Evolutionary conservation across 2,797 vertebrate species (phyloP).

Genomic region (Galago senegalensis): DNA sequence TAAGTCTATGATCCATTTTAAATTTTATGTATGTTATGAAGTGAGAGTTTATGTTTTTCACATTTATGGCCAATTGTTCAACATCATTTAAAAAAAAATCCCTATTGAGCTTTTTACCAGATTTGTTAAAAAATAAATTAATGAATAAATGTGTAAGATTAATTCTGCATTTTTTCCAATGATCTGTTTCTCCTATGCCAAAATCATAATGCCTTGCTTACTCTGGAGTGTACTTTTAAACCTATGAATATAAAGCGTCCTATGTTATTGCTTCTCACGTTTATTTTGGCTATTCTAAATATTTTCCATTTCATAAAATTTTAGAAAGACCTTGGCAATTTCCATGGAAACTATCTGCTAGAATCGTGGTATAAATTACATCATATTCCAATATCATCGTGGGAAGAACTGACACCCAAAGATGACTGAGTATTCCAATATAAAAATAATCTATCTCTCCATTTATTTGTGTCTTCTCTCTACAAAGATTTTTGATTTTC

Average conservation of each 20-base stretch:
- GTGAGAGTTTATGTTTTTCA: neutral
- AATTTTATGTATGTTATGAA: neutral
- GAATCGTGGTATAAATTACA: neutral
- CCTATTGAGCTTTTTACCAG: neutral
- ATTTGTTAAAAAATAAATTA: neutral
- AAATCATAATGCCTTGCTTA: neutral
- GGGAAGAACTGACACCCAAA: neutral
- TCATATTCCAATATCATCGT: neutral
- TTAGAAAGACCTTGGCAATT: neutral
- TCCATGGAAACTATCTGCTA: neutral
- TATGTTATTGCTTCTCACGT: neutral
- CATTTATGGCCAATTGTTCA: neutral
- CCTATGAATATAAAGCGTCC: neutral
- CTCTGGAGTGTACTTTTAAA: neutral
- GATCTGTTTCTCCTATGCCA: neutral
- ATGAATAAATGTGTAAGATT: neutral
- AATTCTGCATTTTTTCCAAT: neutral
- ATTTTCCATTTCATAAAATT: neutral
- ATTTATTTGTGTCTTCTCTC: neutral
- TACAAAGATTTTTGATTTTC: neutral
- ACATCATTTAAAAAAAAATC: neutral
- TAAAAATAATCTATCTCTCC: neutral
- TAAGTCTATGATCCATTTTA: neutral
- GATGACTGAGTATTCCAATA: neutral
- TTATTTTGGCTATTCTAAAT: constrained; percentile 4